Base-by-base conservation (phyloP, 2,888 invertebrate genomes). In the Caradrina kadenii region DNA sequence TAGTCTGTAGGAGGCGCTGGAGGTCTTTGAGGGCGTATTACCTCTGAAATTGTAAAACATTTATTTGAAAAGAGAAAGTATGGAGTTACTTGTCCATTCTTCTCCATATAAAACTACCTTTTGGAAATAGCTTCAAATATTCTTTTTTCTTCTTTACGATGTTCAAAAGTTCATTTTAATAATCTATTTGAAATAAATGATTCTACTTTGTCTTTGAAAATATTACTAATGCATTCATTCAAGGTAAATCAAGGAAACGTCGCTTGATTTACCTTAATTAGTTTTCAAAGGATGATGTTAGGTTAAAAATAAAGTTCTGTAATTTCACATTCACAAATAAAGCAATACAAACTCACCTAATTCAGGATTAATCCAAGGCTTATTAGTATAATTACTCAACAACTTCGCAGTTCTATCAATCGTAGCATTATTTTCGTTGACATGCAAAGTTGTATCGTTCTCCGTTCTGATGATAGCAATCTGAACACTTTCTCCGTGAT, bases 1-100 rank as follows among this genome's bases (percentile, higher is more conserved):
- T 99, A 99, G 87, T 98, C 98, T 0, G 98, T 98, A 0, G 98
- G 98, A 8, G 98, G 98, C 1, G 98, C 98, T 31, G 98, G 98
- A 5, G 98, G 98, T 76, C 98, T 96, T 91, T 98, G 98, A 10
- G 98, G 98, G 63, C 98, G 98, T 58, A 99, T 96, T 48, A 98
- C 97, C 96, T 99, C 98, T 98, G 93, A 50, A 95, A 94, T 76
- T 48, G 8, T 15, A 35, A 8, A 8, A 7, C 8, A 8, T 8
- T 35, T 35, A 35, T 35, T 35, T 26, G 4, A 26, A 3, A 26
- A 26, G 26, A 26, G 26, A 3, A 26, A 26, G 26, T 26, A 26
- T 26, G 26, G 26, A 26, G 26, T 26, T 26, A 3, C 26, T 26
- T 26, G 26, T 4, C 4, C 26, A 26, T 26, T 4, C 26, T 26